phyloP scores from a whole-genome alignment of 1,140 invertebrate genomes.

The Galendromus occidentalis region DNA sequence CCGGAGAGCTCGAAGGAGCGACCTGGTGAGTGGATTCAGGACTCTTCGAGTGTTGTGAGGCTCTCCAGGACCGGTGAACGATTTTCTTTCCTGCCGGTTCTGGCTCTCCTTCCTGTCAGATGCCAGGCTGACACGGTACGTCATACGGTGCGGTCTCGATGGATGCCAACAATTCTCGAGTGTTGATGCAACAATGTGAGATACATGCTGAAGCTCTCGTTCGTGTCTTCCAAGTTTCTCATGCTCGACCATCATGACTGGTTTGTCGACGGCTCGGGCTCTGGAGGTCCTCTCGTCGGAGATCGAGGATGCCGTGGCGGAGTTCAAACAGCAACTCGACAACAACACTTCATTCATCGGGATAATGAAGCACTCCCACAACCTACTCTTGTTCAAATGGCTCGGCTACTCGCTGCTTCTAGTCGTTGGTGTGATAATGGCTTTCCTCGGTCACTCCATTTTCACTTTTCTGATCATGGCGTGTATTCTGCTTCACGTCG shows the following conservation, averaged over 20 bases:
- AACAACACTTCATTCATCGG: background rate
- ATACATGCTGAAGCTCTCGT: no score
- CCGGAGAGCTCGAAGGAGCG: no score
- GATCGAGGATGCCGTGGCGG: background rate
- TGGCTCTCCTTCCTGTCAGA: no score
- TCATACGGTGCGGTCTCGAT: no score
- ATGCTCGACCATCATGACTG: background rate
- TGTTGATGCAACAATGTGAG: no score
- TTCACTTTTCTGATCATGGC: background rate
- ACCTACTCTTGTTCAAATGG: constrained; percentile 8
- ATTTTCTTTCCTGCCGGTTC: no score
- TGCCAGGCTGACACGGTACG: no score
- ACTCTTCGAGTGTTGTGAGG: no score
- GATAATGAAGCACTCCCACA: background rate
- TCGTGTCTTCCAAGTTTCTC: no score
- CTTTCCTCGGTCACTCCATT: background rate
- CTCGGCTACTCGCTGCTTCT: background rate
- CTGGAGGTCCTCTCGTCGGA: background rate
- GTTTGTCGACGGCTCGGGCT: background rate
- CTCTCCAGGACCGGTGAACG: no score
- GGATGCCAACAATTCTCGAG: no score
- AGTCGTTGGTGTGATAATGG: background rate
- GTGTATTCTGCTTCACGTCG: background rate
- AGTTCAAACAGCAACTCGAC: constrained; percentile 2
- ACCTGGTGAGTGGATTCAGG: no score